A percentile compares a stretch with the other conserved stretches of the same genome.
phyloP scores from a whole-genome alignment of 2,888 invertebrate species.

The Drosophila nr. perissopoda region DNA sequence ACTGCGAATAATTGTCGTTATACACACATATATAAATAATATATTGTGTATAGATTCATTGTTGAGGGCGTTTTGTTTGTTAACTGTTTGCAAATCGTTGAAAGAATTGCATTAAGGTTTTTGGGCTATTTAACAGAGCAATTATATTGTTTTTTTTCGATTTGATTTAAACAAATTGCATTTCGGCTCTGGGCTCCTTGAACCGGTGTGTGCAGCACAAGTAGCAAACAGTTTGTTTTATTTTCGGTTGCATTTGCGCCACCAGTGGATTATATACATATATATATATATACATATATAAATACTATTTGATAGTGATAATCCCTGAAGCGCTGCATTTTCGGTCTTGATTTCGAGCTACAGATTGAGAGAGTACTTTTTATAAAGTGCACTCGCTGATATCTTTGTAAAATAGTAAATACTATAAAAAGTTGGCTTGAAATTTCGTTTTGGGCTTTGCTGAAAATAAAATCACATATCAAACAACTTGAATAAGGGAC shows the following conservation, averaged over 20 bases:
- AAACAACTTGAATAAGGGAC: slow-evolving; percentile 55
- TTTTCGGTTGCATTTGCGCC: slow-evolving; percentile 78
- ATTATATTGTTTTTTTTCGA: slow-evolving; percentile 33
- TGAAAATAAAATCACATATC: slow-evolving; percentile 83
- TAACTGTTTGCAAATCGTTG: slow-evolving; percentile 85
- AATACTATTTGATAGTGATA: slow-evolving; percentile 21
- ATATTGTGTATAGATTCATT: slow-evolving; percentile 43
- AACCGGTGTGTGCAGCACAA: slow-evolving; percentile 84
- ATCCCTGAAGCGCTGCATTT: slow-evolving; percentile 73
- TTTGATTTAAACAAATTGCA: slow-evolving; percentile 16
- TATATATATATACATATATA: slow-evolving; percentile 13
- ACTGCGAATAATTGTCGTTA: slow-evolving; percentile 45
- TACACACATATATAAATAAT: slow-evolving; percentile 31
- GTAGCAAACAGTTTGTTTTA: slow-evolving; percentile 84
- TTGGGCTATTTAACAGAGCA: slow-evolving; percentile 47
- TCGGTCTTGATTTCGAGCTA: slow-evolving; percentile 66
- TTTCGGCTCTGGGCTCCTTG: slow-evolving; percentile 57
- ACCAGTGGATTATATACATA: slow-evolving; percentile 42
- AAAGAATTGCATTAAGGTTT: slow-evolving; percentile 84
- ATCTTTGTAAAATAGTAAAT: slow-evolving; percentile 44
- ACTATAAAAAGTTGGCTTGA: slow-evolving; percentile 50
- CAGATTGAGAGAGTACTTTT: slow-evolving; percentile 73
- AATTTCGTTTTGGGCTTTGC: slow-evolving; percentile 61
- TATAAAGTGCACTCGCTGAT: slow-evolving; percentile 62
- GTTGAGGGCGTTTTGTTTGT: slow-evolving; percentile 82